phyloP scores from a whole-genome alignment of 2,113 vertebrate species.

The Trogon melanurus region DNA sequence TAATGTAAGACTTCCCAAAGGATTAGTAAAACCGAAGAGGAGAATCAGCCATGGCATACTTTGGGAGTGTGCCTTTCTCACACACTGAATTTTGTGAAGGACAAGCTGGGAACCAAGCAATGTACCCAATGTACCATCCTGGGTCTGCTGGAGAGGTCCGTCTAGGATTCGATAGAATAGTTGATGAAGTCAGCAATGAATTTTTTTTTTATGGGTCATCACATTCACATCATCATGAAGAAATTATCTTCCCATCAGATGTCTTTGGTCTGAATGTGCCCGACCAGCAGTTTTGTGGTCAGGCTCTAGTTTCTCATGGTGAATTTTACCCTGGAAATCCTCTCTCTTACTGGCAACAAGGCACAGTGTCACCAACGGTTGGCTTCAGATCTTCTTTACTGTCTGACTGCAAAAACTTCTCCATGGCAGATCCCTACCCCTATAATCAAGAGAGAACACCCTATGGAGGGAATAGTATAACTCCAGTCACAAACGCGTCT shows the following conservation, averaged over 20 bases:
- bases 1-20: background rate
- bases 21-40: background rate
- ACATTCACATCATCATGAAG: background rate
- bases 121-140: background rate
- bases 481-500: background rate
- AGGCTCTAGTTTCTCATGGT: background rate
- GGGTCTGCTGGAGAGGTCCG: background rate
- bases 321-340: background rate
- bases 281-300: background rate
- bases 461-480: background rate
- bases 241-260: background rate
- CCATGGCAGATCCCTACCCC: background rate
- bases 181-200: conserved; percentile 39
- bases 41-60: background rate
- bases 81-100: background rate
- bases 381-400: background rate
- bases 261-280: background rate
- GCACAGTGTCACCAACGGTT: background rate
- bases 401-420: background rate
- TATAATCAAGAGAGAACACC: background rate
- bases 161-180: conserved; percentile 3
- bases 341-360: background rate
- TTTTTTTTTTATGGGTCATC: conserved; percentile 44
- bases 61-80: background rate
- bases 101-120: background rate